Base-by-base conservation (phyloP, 2,797 vertebrate species). In the Scleropages formosus region DNA sequence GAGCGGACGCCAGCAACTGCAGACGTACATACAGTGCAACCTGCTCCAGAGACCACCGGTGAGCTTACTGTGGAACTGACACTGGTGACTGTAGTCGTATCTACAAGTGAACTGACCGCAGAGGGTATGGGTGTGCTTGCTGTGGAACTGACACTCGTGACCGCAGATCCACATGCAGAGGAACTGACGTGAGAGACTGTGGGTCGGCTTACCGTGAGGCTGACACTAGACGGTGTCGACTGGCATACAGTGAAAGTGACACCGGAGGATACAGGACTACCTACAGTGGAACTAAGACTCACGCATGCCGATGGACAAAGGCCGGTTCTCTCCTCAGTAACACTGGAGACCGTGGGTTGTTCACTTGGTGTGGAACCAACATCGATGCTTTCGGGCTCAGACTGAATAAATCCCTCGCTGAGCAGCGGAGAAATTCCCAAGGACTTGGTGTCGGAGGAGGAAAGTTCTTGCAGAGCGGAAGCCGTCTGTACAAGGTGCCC, bases 1-100 rank as follows among this genome's bases (percentile, higher is more conserved):
- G 85, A 86, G 85, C 61, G 51, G 24, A 66, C 20, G 72, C 72
- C 47, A 65, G 51, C 67, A 47, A 73, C 24, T 18, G 81, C 72
- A 71, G 22, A 75, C 77, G 79, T 87, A 76, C 77, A 80, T 72
- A 82, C 84, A 74, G 79, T 59, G 12, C 77, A 31, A 6, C 84
- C n/a, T 7, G 82, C 82, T 80, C 9, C 73, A 44, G 73, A 70
- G 39, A 44, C 61, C 44, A 77, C 20, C 11, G 80, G 59, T 47
- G 77, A 81, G 74, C 77, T 84, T 49, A 81, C 72, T 63, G 72
- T 20, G 53, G 81, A 27, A 78, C 46, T 70, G 24, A 77, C 27
- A 73, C 47, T 56, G 24, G 31, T 76, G 60, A 75, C 69, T n/a
- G 75, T 67, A 73, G 64, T 58, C 46, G 20, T 76, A 66, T 64